A percentile compares a stretch with the other conserved stretches of the same genome.
phyloP scores from a whole-genome alignment of 53 echinoderm and acorn worm genomes.

The Astropecten irregularis region DNA sequence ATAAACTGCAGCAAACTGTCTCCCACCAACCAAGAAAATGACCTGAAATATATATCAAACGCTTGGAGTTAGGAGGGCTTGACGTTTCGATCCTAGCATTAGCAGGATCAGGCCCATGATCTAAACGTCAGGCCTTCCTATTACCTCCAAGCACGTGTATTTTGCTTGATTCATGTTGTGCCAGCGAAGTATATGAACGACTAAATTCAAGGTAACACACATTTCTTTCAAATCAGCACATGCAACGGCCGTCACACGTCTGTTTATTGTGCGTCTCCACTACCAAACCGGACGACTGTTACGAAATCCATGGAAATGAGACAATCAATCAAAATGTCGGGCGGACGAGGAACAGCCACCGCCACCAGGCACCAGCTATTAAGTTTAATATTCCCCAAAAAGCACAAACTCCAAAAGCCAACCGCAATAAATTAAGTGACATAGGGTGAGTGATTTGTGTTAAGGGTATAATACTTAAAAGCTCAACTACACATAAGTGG shows the following conservation, averaged over 20 bases:
- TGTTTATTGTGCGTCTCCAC: neutral
- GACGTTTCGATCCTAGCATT: neutral
- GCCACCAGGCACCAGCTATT: neutral
- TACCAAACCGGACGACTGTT: slow-evolving; percentile 27
- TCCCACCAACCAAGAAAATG: no score
- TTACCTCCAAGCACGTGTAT: no score
- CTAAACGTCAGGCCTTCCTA: neutral
- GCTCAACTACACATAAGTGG: neutral
- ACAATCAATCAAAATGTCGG: no score
- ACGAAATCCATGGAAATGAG: no score
- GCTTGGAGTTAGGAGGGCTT: no score
- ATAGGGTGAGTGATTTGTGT: neutral
- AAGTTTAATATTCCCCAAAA: neutral
- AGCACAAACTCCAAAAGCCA: neutral
- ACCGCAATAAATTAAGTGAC: neutral
- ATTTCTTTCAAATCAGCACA: neutral
- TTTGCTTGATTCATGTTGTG: no score
- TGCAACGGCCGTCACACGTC: neutral
- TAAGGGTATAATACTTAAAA: neutral
- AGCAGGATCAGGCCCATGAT: neutral
- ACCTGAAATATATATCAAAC: no score
- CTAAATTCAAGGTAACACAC: no score
- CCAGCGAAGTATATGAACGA: no score
- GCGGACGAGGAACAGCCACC: no score
- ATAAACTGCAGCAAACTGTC: no score